These are phyloP conservation scores for Trididemnum clinides DNA, from an alignment of 23 tunicate genomes.

Conservation along the genomic window DNA sequence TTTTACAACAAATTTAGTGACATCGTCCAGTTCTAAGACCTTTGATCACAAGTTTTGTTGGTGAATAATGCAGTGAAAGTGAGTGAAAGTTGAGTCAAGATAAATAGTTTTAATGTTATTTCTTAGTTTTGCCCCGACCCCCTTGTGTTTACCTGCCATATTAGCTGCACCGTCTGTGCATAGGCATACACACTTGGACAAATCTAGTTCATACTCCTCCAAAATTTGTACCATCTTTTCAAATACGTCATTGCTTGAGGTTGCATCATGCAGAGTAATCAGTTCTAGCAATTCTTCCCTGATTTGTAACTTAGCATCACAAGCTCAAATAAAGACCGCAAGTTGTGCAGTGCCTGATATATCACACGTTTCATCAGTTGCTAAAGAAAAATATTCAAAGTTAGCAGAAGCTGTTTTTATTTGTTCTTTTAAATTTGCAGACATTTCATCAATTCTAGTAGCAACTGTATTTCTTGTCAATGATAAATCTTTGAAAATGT, in stretches of 20 bases:
- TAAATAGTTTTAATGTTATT: not conserved
- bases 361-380: no score
- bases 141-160: not conserved
- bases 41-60: no score
- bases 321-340: not conserved
- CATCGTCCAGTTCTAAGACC: not conserved
- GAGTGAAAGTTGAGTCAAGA: not conserved
- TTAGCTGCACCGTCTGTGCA: not conserved
- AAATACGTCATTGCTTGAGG: no score
- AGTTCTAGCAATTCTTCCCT: not conserved
- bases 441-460: not conserved
- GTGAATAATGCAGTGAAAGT: not conserved
- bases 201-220: no score
- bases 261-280: not conserved
- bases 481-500: no score
- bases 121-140: not conserved
- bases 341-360: no score
- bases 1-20: not conserved
- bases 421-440: not conserved
- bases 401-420: no score
- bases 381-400: not conserved
- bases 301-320: not conserved
- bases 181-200: no score
- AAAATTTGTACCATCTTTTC: not conserved
- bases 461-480: no score